Base-by-base conservation (phyloP, 2,113 vertebrate species). In the Chloebia gouldiae region DNA sequence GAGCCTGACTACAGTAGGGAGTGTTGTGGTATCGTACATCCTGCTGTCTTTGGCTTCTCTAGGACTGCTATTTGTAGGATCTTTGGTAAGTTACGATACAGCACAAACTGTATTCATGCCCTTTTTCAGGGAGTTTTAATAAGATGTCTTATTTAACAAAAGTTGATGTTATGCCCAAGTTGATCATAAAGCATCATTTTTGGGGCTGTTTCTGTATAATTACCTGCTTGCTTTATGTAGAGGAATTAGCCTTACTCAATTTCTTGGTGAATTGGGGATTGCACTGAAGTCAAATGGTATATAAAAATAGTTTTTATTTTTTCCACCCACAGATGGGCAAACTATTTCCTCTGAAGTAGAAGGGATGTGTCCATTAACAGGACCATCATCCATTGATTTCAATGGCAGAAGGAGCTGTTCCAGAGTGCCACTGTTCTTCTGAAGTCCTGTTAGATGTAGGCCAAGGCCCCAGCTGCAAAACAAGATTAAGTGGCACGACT, bases 21-120 rank as follows among this genome's bases (percentile, higher is more conserved):
- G 94, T 80, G 86, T 98, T 95, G 98, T 97, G 61, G 77, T 97
- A 69, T 95, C 98, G 18, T 98, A 97, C 84, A 94, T 98, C 90
- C 91, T 98, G 76, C 94, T 99, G 93, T 97, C 97, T 84, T 97
- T 98, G 54, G 90, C 98, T 91, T 98, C 98, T 83, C 86, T 98
- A 79, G 97, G 98, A 96, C 94, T 98, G 77, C 95, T 98, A 37
- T 93, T 98, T 81, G 2, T 97, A 51, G 98, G 97, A 90, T 97
- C 97, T 83, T 96, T 98, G 98, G 98, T 99, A 97, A 98, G 98
- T 88, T 64, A 5, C 30, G n/a, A 45, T 73, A 59, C 23, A 42
- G 10, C 30, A n/a, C 35, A 65, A 86, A 59, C 40, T 71, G 2
- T 49, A 49, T 76, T 70, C 24, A 11, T 63, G 13, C 20, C 39